These are phyloP conservation scores for Beaufortia kweichowensis DNA, from an alignment of 2,113 vertebrate species.

Conservation along the genomic window DNA sequence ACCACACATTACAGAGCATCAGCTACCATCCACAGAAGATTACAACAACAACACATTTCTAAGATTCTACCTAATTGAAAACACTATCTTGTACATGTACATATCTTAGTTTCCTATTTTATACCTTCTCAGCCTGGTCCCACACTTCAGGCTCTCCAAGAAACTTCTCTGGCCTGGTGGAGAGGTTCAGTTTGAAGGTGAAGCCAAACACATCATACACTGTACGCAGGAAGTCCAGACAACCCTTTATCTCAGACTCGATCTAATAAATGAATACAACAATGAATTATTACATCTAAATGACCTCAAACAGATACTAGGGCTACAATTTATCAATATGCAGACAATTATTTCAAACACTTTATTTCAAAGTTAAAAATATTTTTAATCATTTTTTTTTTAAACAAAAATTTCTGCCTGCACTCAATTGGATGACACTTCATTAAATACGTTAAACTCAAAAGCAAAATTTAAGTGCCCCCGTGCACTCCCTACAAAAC, in stretches of 20 bases:
- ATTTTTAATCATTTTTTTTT: too few relatives aligned
- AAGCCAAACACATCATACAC: constrained; percentile 94
- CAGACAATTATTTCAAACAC: too few relatives aligned
- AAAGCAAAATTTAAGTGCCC: too few relatives aligned
- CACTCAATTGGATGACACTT: too few relatives aligned
- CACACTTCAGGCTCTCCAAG: constrained; percentile 89
- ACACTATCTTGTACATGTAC: not conserved
- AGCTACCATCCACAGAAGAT: not conserved
- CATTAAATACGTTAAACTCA: too few relatives aligned
- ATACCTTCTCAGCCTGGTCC: constrained; percentile 94
- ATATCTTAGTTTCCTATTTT: not conserved
- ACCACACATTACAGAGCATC: not conserved
- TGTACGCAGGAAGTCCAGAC: constrained; percentile 89
- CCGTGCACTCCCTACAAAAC: too few relatives aligned
- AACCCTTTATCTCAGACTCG: constrained; percentile 91
- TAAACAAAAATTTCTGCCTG: too few relatives aligned
- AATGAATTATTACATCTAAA: not conserved
- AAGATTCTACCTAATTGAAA: not conserved
- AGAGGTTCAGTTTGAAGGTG: constrained; percentile 95
- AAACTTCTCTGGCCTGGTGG: constrained; percentile 95
- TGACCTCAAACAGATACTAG: too few relatives aligned
- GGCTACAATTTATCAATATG: too few relatives aligned
- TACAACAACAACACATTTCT: not conserved
- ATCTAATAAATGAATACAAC: constrained; percentile 77
- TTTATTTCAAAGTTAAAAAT: too few relatives aligned